Base-by-base conservation (phyloP, 2,888 invertebrate species). In the Lepidonotus clava region DNA sequence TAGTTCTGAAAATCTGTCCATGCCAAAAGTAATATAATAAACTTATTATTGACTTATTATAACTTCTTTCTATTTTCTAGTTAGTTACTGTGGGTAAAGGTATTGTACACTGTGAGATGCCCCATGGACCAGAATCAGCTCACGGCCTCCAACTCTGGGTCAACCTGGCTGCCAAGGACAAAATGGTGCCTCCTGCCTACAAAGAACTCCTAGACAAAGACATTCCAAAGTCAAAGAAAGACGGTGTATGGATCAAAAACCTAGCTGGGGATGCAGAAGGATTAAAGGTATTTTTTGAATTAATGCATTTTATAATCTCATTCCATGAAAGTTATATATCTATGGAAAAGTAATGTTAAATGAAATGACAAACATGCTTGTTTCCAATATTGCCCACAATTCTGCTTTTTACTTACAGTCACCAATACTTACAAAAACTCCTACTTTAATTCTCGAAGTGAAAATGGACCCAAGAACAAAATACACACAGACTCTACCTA, bases 61-160 rank as follows among this genome's bases (percentile, higher is more conserved):
- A 18, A 46, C 6, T 46, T 46, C 8, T 6, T 6, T 46, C 8
- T 46, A 46, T 11, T 46, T 11, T 46, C 46, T 32, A 67, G 67
- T 28, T 67, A 32, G 28, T 67, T 34, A 67, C 32, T 2, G 28
- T 28, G 28, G 67, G 67, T 18, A n/a, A 32, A 24, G 67, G 67
- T 1, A 67, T 67, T 28, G 67, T 67, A 5, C 67, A 67, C 18
- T 67, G 67, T 67, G 67, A 67, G 67, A 67, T 67, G 67, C 34
- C 67, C n/a, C 21, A 5, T 6, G 67, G 67, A 1, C 67, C 67
- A 2, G 18, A 2, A 1, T 18, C 28, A 18, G 21, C 28, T 18
- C 32, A 36, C 18, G 67, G 34, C 18, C 4, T 67, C 5, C 36
- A 28, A 34, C 21, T 67, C n/a, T 67, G 67, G 67, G 28, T 67